Base-by-base conservation (phyloP, 2,113 vertebrate genomes). In the Erythrocercus mccallii region DNA sequence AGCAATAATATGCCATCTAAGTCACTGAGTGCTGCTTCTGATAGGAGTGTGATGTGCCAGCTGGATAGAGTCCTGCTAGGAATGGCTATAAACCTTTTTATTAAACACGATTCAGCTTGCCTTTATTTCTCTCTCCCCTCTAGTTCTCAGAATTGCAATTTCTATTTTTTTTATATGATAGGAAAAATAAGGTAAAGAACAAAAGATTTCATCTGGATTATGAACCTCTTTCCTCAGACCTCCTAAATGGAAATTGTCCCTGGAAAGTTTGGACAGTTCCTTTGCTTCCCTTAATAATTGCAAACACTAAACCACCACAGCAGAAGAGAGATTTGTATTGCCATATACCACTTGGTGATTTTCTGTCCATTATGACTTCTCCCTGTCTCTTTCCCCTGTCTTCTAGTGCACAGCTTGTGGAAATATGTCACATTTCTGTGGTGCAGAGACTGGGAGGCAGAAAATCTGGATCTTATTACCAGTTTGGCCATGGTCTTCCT, bases 211-310 rank as follows among this genome's bases (percentile, higher is more conserved):
- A 20, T 38, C 33, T 69, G 28, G 28, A n/a, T 45, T 45, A 38
- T 20, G 28, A 69, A 84, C 23, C 5, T 87, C 56, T 81, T 78
- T 86, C n/a, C 73, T 86, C 71, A 78, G 80, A 86, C 31, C 35
- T 50, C 74, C 65, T 81, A 82, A 85, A 79, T 56, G 33, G 73
- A 92, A 95, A 82, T 68, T 71, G 8, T 44, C 90, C 79, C 73
- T 94, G 82, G 74, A 71, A 90, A 90, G 62, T 86, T 77, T 93
- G 94, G 92, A 92, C 93, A 93, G 90, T 96, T 97, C 90, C 79
- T 96, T 85, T 83, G 28, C 88, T 94, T 94, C 50, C n/a, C 79
- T 88, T 88, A 60, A 86, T 74, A 44, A 42, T 56, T 90, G 68
- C 85, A 93, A 88, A n/a, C 22, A n/a, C 44, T 72, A 44, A 86